Evolutionary conservation across 1,140 invertebrate species (phyloP), one percentile per base, ranked within the genome.

Genomic region (Drusus annulatus): DNA sequence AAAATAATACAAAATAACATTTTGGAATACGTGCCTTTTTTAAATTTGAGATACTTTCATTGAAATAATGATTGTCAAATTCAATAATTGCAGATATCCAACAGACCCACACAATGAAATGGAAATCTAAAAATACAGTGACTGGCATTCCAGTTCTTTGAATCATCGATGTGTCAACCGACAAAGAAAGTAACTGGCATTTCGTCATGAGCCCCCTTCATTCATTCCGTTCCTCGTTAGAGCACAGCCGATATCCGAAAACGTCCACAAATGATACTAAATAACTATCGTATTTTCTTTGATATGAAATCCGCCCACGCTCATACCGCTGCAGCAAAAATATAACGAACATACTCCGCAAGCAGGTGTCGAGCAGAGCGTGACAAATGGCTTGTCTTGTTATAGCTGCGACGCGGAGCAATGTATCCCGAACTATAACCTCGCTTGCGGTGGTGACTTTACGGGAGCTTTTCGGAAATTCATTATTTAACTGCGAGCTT

Each of bases 311-410:
- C 36, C 36, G 36, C 13, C 36, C 28, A 23, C 8, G 25, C n/a
- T 65, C 36, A 10, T n/a, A 31, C n/a, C 13, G 16, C 25, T 15
- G 62, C 16, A 65, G 62, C 21, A 65, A 65, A 65, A 65, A 65
- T 25, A 65, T 65, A 65, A 65, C 62, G 23, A 65, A 65, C 62
- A 31, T 65, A 65, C 62, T 65, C 28, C 31, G n/a, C 60, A 25
- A 80, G 78, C 81, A 83, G 81, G 78, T 83, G 81, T 82, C 81
- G 75, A 79, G 78, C 54, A 16, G 68, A 50, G 63, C 65, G 68
- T 83, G 81, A 83, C 81, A 83, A 83, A 83, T 83, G 75, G 78
- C 81, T 74, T 83, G 81, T 83, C 81, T 83, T 83, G 81, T 83
- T 83, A 83, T 83, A 80, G 81, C 60, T 80, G 76, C 80, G 81